Base-by-base conservation (phyloP, 2,113 vertebrate genomes). In the Narcine bancroftii region DNA sequence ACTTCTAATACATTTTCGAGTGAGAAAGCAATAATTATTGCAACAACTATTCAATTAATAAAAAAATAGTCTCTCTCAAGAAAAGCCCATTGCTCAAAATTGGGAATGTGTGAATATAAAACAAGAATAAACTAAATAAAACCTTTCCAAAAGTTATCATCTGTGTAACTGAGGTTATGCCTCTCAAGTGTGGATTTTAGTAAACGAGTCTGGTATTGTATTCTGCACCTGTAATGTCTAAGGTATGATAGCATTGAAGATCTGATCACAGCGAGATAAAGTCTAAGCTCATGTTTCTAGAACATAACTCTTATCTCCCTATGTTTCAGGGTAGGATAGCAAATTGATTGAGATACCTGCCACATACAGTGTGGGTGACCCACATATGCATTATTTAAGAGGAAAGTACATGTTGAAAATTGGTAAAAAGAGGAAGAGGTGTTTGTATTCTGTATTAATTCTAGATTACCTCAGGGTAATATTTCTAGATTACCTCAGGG, bases 1-100 rank as follows among this genome's bases (percentile, higher is more conserved):
- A 95, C 94, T 94, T 94, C 94, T 94, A 92, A 93, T 92, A 93
- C 93, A 83, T 93, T 94, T 94, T 71, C 92, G 93, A 91, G 29
- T 93, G 93, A 91, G 94, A 69, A 91, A 91, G 66, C 89, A 91
- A 91, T 65, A 69, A 91, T 91, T 91, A 91, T 91, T 71, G 45
- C 89, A 91, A 91, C 63, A 71, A 91, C 69, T 91, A 91, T 91
- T 91, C 89, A 91, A 91, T 91, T 91, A 91, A 91, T 66, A 69
- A 65, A 69, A n/a, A 47, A 66, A 45, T 45, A 66, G 36, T 17
- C 13, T 65, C 36, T 39, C 65, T 45, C 10, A 42, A 45, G 39
- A 45, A 91, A 91, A 71, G 24, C 6, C 11, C 89, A 91, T 69
- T 42, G 10, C 26, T 47, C 13, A 33, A 91, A 66, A 47, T 29